Base-by-base conservation (phyloP, 37 sponge, comb jelly and placozoan species). In the Chondrosia reniformis region DNA sequence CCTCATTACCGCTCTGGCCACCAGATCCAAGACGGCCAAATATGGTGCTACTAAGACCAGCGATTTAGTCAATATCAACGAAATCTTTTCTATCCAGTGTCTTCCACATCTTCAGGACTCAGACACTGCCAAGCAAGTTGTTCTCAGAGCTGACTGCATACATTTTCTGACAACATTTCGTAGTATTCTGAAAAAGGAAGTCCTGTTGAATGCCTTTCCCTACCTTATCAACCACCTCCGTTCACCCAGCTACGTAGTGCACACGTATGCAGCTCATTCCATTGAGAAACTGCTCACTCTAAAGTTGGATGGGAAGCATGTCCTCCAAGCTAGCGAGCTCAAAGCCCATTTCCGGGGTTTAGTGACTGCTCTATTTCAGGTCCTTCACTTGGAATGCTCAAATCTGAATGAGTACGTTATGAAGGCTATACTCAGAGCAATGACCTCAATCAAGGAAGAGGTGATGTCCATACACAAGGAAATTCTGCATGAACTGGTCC, bases 211-310 rank as follows among this genome's bases (percentile, higher is more conserved):
- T 15, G 46, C 79, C 28, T 28, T 99, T 49, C 89, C 94, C 5
- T 73, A 87, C n/a, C 77, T 99, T 13, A 28, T 74, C 33, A 34
- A 37, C 32, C 95, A 88, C 71, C 82, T 94, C 24, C 69, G 76
- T 0, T 69, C 87, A 21, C 72, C 80, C 7, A 77, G 69, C 46
- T 77, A 80, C 45, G 95, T 98, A n/a, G 94, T 99, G 54, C 97
- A 96, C 83, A 93, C 89, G 21, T 99, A 99, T 73, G 96, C 99
- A 39, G 94, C 99, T 65, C 83, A 87, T 67, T 86, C 92, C 77
- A 73, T 96, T 27, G 99, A 99, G 85, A 96, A 91, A 83, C 79
- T 99, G 0, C 75, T 95, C 44, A 78, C 89, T 1, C 28, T 99
- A 75, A 67, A 75, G 12, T 65, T 45, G 0, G 81, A 81, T 12